phyloP scores from a whole-genome alignment of 2,113 vertebrate genomes.

The Papio anubis region DNA sequence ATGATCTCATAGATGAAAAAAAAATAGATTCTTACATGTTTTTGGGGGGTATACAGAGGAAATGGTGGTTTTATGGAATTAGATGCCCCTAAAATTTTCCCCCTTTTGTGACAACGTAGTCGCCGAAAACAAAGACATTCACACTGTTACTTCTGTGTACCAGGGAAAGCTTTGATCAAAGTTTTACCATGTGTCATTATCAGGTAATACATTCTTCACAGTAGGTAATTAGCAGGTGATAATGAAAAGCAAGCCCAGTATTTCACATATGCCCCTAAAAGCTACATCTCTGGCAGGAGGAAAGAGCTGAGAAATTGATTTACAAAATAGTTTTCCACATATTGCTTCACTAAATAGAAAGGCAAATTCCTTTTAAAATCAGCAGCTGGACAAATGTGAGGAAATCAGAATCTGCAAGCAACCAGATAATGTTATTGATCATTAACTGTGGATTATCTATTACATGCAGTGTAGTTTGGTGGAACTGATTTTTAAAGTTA shows the following conservation, averaged over 20 bases:
- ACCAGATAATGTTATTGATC: background rate
- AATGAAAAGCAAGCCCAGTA: conserved; percentile 81
- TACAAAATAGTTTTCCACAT: conserved; percentile 21
- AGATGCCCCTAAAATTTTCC: background rate
- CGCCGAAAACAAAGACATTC: conserved; percentile 72
- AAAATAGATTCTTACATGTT: background rate
- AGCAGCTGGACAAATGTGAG: background rate
- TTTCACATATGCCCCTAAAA: conserved; percentile 77
- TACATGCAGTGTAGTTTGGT: background rate
- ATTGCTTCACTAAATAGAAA: conserved; percentile 3
- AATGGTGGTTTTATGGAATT: background rate
- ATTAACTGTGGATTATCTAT: background rate
- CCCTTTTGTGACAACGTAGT: background rate
- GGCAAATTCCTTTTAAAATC: background rate
- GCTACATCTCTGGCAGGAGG: conserved; percentile 60
- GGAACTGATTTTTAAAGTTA: conserved; percentile 28
- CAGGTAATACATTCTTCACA: conserved; percentile 80
- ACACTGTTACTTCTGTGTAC: conserved; percentile 43
- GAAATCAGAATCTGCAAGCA: conserved; percentile 23
- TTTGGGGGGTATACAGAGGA: background rate
- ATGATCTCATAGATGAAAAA: background rate
- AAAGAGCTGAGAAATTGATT: conserved; percentile 66
- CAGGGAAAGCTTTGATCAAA: conserved; percentile 75
- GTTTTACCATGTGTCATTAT: conserved; percentile 81
- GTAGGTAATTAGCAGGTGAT: conserved; percentile 84